A percentile compares a stretch with the other conserved stretches of the same genome.
Evolutionary conservation across 1,140 invertebrate genomes (phyloP).

Genomic region (Drosophila pallidifrons): DNA sequence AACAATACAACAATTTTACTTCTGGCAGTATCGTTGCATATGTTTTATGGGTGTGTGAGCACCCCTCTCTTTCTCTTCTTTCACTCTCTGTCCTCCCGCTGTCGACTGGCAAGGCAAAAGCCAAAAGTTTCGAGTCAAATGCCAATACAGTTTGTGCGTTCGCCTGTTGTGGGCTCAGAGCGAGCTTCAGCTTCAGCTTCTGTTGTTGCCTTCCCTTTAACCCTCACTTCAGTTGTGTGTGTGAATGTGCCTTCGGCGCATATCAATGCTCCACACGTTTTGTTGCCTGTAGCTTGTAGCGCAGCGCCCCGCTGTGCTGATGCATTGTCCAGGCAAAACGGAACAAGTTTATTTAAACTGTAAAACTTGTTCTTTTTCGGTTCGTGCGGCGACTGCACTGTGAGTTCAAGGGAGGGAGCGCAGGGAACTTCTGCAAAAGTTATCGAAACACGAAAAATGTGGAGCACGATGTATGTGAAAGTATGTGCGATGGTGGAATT

Average conservation of each 20-base stretch:
- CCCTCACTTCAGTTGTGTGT: conserved; percentile 20
- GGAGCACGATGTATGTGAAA: conserved; percentile 20
- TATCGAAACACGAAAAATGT: conserved; percentile 69
- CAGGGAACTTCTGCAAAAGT: conserved; percentile 57
- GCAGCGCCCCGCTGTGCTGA: conserved; percentile 4
- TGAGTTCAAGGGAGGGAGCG: not conserved
- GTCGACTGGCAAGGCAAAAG: conserved; percentile 36
- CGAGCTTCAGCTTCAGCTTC: not conserved
- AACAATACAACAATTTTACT: conserved; percentile 39
- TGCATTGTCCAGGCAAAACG: conserved; percentile 68
- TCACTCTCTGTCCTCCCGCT: not conserved
- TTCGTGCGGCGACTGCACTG: not conserved
- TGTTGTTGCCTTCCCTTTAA: conserved; percentile 31
- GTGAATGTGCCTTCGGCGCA: conserved; percentile 57
- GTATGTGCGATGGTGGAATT: conserved; percentile 20
- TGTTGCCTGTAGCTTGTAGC: conserved; percentile 23
- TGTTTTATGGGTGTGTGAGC: conserved; percentile 44
- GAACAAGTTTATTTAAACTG: conserved; percentile 83
- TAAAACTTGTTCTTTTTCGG: conserved; percentile 61
- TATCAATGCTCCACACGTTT: conserved; percentile 75
- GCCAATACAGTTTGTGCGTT: conserved; percentile 75
- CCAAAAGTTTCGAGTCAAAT: conserved; percentile 80
- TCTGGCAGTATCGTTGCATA: conserved; percentile 47
- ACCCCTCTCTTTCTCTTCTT: not conserved
- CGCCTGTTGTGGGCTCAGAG: conserved; percentile 39